phyloP scores from a whole-genome alignment of 2,888 invertebrate species.

The Antheraea assamensis region DNA sequence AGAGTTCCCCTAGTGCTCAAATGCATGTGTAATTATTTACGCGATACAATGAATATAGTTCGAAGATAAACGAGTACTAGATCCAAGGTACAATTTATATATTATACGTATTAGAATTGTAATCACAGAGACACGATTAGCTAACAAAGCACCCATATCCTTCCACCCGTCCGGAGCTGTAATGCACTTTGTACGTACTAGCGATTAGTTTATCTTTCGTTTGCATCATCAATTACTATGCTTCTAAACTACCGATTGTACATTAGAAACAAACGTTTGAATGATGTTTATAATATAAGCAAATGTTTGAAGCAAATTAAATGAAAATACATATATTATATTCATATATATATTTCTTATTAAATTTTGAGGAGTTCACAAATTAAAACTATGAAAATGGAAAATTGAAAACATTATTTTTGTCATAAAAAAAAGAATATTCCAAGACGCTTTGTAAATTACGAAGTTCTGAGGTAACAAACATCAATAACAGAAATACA shows the following conservation, averaged over 20 bases:
- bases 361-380: too few species aligned
- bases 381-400: too few species aligned
- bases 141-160: background rate
- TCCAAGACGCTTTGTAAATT: too few species aligned
- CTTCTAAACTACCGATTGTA: background rate
- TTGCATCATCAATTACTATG: conserved; percentile 15
- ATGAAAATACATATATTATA: too few species aligned
- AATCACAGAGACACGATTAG: background rate
- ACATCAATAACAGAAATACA: too few species aligned
- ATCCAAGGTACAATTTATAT: background rate
- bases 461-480: too few species aligned
- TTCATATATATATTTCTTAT: too few species aligned
- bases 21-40: too few species aligned
- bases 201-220: conserved; percentile 4
- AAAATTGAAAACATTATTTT: too few species aligned
- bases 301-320: background rate
- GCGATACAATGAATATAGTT: background rate
- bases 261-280: background rate
- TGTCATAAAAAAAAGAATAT: too few species aligned
- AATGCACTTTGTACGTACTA: conserved; percentile 4
- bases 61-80: background rate
- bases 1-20: background rate
- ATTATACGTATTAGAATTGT: background rate
- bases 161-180: background rate
- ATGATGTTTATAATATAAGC: background rate